These are phyloP conservation scores for Karalla daura DNA, from an alignment of 2,797 vertebrate genomes.

Conservation along the genomic window DNA sequence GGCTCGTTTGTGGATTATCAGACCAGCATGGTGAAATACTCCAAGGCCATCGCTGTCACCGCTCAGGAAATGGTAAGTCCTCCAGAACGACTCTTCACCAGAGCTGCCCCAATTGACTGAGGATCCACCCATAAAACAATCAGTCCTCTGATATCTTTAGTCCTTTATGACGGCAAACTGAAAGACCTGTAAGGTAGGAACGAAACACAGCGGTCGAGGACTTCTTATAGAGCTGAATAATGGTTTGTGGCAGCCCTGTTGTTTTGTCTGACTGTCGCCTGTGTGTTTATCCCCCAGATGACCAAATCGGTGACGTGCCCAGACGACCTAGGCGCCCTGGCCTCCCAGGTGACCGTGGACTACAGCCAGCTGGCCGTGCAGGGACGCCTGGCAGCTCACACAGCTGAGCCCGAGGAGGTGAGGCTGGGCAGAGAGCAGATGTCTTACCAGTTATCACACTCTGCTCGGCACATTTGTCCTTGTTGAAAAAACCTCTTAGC, in stretches of 20 bases:
- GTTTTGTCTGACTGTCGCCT: not conserved
- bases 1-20: conserved; percentile 98
- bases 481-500: too few species aligned
- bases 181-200: too few species aligned
- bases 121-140: too few species aligned
- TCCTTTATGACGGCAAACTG: too few species aligned
- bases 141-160: too few species aligned
- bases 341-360: conserved; percentile 97
- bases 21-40: conserved; percentile 96
- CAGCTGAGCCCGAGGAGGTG: conserved; percentile 97
- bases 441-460: not conserved
- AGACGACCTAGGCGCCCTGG: conserved; percentile 94
- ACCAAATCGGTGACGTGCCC: conserved; percentile 98
- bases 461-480: not conserved
- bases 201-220: too few species aligned
- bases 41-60: conserved; percentile 96
- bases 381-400: conserved; percentile 94
- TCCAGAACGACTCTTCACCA: not conserved
- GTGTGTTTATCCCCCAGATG: conserved; percentile 85
- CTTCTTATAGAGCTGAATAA: too few species aligned
- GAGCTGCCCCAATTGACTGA: too few species aligned
- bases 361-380: conserved; percentile 96
- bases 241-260: too few species aligned
- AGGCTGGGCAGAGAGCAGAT: conserved; percentile 19
- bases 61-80: conserved; percentile 97